Percentiles rank a stretch among this genome's conserved stretches.
These are phyloP conservation scores for Diplosoma virens DNA, from an alignment of 23 tunicate species.

Conservation along the genomic window DNA sequence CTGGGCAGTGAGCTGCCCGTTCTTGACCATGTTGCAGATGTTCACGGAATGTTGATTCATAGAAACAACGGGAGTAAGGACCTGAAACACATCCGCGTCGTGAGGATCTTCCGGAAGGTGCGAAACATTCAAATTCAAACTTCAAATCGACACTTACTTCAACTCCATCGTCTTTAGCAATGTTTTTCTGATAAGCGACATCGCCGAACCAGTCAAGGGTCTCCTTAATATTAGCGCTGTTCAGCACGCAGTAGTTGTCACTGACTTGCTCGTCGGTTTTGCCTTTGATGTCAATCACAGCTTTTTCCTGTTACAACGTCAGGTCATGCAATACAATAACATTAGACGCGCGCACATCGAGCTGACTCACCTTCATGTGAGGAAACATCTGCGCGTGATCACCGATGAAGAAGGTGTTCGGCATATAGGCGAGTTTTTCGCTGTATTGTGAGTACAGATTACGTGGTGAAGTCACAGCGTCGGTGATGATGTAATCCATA, in stretches of 20 bases:
- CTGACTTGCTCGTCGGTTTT: constrained; percentile 42
- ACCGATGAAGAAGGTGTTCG: constrained; percentile 90
- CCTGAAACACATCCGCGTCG: constrained; percentile 25
- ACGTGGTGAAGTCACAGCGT: constrained; percentile 75
- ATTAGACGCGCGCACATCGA: neutral
- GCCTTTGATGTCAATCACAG: constrained; percentile 62
- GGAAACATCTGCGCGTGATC: constrained; percentile 99
- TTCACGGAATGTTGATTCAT: constrained; percentile 53
- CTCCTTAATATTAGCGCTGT: constrained; percentile 48
- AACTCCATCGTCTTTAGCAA: constrained; percentile 64
- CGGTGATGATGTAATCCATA: constrained; percentile 98
- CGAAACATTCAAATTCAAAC: neutral
- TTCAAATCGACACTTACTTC: constrained; percentile 50
- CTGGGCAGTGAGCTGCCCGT: constrained; percentile 69
- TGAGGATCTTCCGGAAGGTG: neutral
- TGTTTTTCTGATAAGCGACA: constrained; percentile 18
- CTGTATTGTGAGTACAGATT: constrained; percentile 62
- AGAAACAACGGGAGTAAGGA: constrained; percentile 69
- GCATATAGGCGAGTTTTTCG: constrained; percentile 97
- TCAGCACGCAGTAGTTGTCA: constrained; percentile 75
- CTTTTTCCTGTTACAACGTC: constrained; percentile 64
- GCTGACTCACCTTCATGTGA: constrained; percentile 57
- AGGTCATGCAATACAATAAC: neutral
- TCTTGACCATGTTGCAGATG: constrained; percentile 72
- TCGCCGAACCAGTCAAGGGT: constrained; percentile 64